Base-by-base conservation (phyloP, 2,113 vertebrate genomes). In the Rhea americana region DNA sequence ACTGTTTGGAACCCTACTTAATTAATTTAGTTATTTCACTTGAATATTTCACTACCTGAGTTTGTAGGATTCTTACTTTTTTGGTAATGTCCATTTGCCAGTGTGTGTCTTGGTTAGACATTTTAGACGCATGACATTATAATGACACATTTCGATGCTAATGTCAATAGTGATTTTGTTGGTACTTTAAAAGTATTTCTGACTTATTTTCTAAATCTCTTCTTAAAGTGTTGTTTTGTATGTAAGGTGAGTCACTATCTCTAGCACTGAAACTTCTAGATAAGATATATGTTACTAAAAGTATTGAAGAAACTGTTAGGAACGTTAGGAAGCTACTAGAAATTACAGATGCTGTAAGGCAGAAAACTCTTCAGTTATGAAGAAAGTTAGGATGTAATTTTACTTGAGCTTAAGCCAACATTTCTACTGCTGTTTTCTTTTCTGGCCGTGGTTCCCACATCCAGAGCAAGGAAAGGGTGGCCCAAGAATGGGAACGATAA, bases 11-110 rank as follows among this genome's bases (percentile, higher is more conserved):
- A 56, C 53, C 16, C 7, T 85, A 7, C 30, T 88, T 53, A 51
- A 61, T 35, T 35, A 35, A 35, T 35, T 35, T 35, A 35, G 35
- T 35, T 35, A 35, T 35, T 35, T 35, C 35, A 35, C 35, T 35
- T 35, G 35, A 53, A 77, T 73, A 30, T 32, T 32, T 58, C 55
- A 18, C 51, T 85, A 51, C 4, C 1, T 76, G 63, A 68, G 39
- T 91, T 12, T 15, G 13, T n/a, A 77, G 51, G 4, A 0, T 43
- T 47, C 65, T 0, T 1, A 8, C 35, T 41, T 7, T 45, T 56
- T 53, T 13, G 43, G 35, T 56, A 9, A 13, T 1, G 35, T 24
- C 56, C n/a, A 1, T 58, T 39, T 47, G 12, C 37, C 47, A 12
- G 26, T 1, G 39, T 0, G 0, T n/a, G 39, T 55, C 53, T 68